Conservation (phyloP, 2,113 vertebrate genomes). For the Centropus bengalensis region DNA sequence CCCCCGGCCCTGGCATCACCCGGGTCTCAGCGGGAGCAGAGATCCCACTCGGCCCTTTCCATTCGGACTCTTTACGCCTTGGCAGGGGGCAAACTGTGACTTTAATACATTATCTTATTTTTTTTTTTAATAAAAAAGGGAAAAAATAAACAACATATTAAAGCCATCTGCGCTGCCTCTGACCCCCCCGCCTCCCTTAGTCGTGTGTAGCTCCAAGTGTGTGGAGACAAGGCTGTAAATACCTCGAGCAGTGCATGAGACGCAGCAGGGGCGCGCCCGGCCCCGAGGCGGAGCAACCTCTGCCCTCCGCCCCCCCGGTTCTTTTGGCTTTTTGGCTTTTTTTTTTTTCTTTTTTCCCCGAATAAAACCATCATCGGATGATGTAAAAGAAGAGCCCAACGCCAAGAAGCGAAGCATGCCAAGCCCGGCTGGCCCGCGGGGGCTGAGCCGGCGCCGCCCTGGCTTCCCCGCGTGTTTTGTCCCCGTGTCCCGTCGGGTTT, state of each 20-base stretch:
- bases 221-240: conserved; percentile 74
- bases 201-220: conserved; percentile 78
- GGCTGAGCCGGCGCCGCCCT: background rate
- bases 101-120: conserved; percentile 56
- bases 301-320: background rate
- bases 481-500: background rate
- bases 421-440: background rate
- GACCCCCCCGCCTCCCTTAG: conserved; percentile 40
- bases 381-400: background rate
- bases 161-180: conserved; percentile 72
- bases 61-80: background rate
- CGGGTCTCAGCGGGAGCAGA: background rate
- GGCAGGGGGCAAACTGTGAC: conserved; percentile 19
- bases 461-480: conserved; percentile 41
- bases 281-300: too few species aligned
- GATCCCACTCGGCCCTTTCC: background rate
- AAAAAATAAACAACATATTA: conserved; percentile 23
- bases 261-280: conserved; percentile 64
- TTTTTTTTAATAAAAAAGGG: background rate
- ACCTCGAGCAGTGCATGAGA: conserved; percentile 87
- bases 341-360: too few species aligned
- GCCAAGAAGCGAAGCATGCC: conserved; percentile 58
- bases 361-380: background rate
- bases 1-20: fast-evolving
- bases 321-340: background rate